Evolutionary conservation across 1,140 invertebrate genomes (phyloP).

Genomic region (Bactericera cockerelli): DNA sequence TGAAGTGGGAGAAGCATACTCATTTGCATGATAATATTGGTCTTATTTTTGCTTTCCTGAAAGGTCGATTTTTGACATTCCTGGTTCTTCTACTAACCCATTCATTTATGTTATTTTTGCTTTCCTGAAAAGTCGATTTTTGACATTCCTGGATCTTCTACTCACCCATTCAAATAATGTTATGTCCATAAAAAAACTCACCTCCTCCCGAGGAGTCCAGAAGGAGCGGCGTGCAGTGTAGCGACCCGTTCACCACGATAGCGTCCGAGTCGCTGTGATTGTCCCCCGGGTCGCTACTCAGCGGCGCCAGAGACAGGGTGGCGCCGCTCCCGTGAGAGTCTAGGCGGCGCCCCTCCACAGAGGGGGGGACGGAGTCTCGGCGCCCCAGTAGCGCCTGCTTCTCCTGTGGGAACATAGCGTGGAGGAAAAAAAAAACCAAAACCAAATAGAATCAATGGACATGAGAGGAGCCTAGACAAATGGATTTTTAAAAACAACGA

Average conservation of each 20-base stretch:
- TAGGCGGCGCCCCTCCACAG: background rate
- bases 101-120: too few species aligned
- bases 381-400: background rate
- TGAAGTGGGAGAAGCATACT: too few species aligned
- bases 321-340: background rate
- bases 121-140: too few species aligned
- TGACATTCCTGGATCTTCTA: too few species aligned
- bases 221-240: slow-evolving; percentile 30
- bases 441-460: too few species aligned
- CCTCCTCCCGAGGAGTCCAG: slow-evolving; percentile 30
- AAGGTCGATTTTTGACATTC: too few species aligned
- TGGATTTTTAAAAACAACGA: too few species aligned
- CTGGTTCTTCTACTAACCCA: too few species aligned
- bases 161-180: too few species aligned
- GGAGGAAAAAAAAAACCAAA: background rate
- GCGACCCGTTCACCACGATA: slow-evolving; percentile 29
- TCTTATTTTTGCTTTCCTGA: too few species aligned
- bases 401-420: background rate
- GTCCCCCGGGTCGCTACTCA: slow-evolving; percentile 27
- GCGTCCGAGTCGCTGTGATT: slow-evolving; percentile 30
- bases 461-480: background rate
- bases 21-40: too few species aligned
- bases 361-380: background rate
- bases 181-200: too few species aligned
- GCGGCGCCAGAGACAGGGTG: slow-evolving; percentile 22